Evolutionary conservation across 2,888 invertebrate species (phyloP), one percentile per base, ranked within the genome.

Genomic region (Rotaria socialis): DNA sequence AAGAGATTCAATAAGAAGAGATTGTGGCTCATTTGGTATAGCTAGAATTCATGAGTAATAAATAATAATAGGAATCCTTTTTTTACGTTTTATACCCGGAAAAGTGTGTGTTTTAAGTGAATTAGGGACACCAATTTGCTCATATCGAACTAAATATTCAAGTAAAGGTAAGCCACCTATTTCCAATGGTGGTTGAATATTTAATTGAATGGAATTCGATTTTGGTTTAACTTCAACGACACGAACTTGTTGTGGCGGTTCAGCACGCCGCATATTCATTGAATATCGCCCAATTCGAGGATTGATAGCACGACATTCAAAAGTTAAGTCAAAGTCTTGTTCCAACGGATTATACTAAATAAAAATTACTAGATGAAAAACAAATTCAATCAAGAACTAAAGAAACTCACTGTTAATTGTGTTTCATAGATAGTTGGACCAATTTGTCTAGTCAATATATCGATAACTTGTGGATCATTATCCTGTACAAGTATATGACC

Each of bases 241-340:
- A 80, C 80, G 80, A 80, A 80, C 80, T 47, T 47, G 43, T 80
- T 47, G 80, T 11, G 80, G 80, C 2, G 80, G 80, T 80, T 80
- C 80, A 47, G 80, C 80, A 14, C 41, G 47, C n/a, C 47, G 80
- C 11, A 80, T 47, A 80, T 47, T 22, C 24, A 80, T 47, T 47
- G 80, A 8, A 80, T 47, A 80, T 14, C 80, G 19, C 1, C 80
- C 80, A 10, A 80, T 80, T 47, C 80, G 43, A 47, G 80, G 80
- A 80, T 80, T 80, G 24, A 80, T 80, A 24, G 80, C 80, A 47
- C 80, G 80, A 80, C 80, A 80, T 80, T 80, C 80, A n/a, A 80
- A 80, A 47, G 4, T 47, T n/a, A 80, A 80, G 11, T 47, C 80
- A n/a, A 80, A 80, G 47, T 80, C 80, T 47, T 47, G 80, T n/a